A percentile compares a stretch with the other conserved stretches of the same genome.
Conservation (phyloP, 2,113 vertebrate species). For the Caloenas nicobarica region DNA sequence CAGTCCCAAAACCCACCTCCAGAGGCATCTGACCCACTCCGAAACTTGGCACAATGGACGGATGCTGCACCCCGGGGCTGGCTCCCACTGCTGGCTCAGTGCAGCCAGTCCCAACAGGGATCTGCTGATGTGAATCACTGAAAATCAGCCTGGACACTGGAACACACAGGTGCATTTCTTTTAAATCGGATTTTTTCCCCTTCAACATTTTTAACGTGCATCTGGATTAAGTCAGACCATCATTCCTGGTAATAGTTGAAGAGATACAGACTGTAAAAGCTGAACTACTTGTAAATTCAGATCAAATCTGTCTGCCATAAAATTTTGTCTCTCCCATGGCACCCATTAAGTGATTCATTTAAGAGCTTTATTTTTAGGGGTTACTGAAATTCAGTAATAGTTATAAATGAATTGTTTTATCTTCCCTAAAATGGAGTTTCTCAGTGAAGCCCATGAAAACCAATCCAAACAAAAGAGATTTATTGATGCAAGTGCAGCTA, state of each 20-base stretch:
- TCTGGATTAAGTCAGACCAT: neutral
- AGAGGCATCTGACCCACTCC: rapidly evolving
- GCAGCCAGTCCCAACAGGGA: rapidly evolving
- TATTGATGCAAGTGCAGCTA: neutral
- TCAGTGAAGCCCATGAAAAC: neutral
- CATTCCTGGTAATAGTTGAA: neutral
- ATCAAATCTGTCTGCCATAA: neutral
- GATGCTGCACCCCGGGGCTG: neutral
- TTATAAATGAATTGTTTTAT: neutral
- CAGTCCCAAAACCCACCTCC: neutral
- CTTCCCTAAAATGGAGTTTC: neutral
- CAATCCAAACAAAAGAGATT: neutral
- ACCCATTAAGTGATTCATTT: neutral
- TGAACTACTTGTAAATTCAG: constrained; percentile 7
- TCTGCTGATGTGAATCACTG: neutral
- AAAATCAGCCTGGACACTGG: rapidly evolving
- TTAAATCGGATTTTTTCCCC: neutral
- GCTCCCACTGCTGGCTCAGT: rapidly evolving
- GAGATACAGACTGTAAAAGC: neutral
- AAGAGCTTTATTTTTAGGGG: neutral
- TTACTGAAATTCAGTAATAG: neutral
- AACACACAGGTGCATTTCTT: rapidly evolving
- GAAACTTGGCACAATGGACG: rapidly evolving
- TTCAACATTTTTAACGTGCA: neutral
- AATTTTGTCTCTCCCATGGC: neutral